Evolutionary conservation across 2,888 invertebrate species (phyloP), one percentile per base, ranked within the genome.

Genomic region (Drosophila atripex): DNA sequence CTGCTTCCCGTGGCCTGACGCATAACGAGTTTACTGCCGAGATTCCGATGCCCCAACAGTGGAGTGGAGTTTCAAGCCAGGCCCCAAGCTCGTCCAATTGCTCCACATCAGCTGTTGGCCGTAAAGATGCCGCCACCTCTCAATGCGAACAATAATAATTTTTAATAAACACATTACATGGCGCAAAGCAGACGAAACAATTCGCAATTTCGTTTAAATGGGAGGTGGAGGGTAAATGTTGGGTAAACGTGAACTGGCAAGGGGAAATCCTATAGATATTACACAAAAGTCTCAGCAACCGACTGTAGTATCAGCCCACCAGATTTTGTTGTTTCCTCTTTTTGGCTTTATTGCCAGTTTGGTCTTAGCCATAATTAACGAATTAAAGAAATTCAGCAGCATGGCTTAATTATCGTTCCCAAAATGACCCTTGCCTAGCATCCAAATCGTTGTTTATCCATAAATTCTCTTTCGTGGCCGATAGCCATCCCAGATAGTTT

Each of bases 141-240:
- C 73, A 76, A 73, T 79, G 71, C 70, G 70, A 79, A 70, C 78
- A 77, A 74, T 76, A 83, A 80, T 76, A 65, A 56, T 71, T 82
- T 82, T 86, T 82, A 82, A 86, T 82, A 82, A 82, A 82, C 83
- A 82, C 82, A 82, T 82, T 82, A 83, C 86, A 82, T 49, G 61
- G 69, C 64, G 68, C 51, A 35, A 56, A 72, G 58, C 71, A 71
- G 70, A 75, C 75, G 77, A 80, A 71, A 65, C 71, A 64, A 85
- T 83, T 83, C 73, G 83, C 82, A 65, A 71, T 71, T 73, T 77
- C 56, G 69, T 65, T 71, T 68, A 14, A 39, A 30, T 46, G 35
- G 21, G n/a, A 35, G 39, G 30, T 41, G 58, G 32, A 38, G 43
- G 25, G 32, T 3, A 9, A 25, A 28, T 32, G 28, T 54, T 54